phyloP scores from a whole-genome alignment of 2,113 vertebrate species.

The Anolis sagrei region DNA sequence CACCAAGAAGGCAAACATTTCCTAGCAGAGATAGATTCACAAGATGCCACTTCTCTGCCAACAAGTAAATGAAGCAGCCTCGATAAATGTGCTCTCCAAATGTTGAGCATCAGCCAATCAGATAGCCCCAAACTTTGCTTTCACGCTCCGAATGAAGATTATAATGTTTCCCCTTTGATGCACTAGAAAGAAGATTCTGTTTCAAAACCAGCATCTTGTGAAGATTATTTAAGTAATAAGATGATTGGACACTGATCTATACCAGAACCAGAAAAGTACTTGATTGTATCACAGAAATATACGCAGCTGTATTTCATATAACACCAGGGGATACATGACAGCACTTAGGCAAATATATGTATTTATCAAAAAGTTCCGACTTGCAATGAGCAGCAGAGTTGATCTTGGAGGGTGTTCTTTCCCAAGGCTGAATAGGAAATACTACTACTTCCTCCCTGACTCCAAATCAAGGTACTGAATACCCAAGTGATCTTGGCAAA shows the following conservation, averaged over 20 bases:
- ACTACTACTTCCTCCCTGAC: too few species aligned
- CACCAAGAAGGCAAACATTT: conserved; percentile 22
- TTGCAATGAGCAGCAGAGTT: too few species aligned
- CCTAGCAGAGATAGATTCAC: conserved; percentile 12
- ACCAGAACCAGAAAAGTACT: conserved; percentile 3
- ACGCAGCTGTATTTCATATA: conserved; percentile 9
- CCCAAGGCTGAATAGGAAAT: too few species aligned
- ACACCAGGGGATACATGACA: not conserved
- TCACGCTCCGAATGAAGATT: conserved; percentile 15
- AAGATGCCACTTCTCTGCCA: conserved; percentile 14
- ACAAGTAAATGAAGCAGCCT: conserved; percentile 19
- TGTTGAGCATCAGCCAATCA: conserved; percentile 22
- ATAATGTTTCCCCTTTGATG: conserved; percentile 22
- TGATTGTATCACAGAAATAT: not conserved
- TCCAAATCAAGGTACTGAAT: too few species aligned
- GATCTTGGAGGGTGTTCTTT: too few species aligned
- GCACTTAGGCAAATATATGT: not conserved
- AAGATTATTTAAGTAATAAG: conserved; percentile 19
- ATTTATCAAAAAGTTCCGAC: not conserved
- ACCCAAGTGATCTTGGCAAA: too few species aligned
- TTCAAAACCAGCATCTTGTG: conserved; percentile 9
- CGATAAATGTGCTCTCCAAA: conserved; percentile 13
- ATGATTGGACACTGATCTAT: not conserved
- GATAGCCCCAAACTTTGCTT: conserved; percentile 19
- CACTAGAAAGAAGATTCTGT: not conserved